phyloP scores from a whole-genome alignment of 1,140 invertebrate genomes.

The Polyergus mexicanus region DNA sequence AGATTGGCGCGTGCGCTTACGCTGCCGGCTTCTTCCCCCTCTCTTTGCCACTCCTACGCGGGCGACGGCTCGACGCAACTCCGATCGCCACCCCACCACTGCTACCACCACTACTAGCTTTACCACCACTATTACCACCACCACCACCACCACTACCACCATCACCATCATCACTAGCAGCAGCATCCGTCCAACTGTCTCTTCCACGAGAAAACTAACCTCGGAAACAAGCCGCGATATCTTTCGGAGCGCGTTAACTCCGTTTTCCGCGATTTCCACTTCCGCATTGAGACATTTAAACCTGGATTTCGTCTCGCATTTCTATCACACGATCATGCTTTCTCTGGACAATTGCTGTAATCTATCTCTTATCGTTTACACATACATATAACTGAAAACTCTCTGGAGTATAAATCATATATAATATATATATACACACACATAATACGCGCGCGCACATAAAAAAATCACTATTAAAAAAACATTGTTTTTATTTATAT shows the following conservation, averaged over 20 bases:
- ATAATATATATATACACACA: no score
- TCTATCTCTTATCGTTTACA: no score
- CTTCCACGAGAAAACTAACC: constrained; percentile 49
- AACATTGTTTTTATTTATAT: no score
- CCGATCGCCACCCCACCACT: not conserved
- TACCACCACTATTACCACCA: constrained; percentile 17
- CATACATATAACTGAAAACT: not conserved
- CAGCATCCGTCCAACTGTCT: constrained; percentile 40
- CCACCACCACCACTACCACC: not conserved
- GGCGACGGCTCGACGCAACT: not conserved
- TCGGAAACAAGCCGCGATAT: constrained; percentile 57
- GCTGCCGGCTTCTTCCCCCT: constrained; percentile 37
- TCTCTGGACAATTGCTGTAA: not conserved
- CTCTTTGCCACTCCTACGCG: constrained; percentile 25
- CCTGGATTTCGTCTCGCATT: not conserved
- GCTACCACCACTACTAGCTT: not conserved
- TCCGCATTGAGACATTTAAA: constrained; percentile 2
- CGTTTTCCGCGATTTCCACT: constrained; percentile 48
- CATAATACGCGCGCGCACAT: no score
- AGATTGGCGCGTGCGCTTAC: constrained; percentile 70
- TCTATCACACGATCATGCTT: not conserved
- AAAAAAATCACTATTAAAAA: no score
- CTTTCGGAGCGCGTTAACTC: constrained; percentile 25
- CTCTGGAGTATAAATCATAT: no score
- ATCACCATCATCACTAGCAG: not conserved